Percentiles rank a stretch among this genome's conserved stretches.
These are phyloP conservation scores for Syngnathus rostellatus DNA, from an alignment of 2,797 vertebrate genomes.

Conservation along the genomic window DNA sequence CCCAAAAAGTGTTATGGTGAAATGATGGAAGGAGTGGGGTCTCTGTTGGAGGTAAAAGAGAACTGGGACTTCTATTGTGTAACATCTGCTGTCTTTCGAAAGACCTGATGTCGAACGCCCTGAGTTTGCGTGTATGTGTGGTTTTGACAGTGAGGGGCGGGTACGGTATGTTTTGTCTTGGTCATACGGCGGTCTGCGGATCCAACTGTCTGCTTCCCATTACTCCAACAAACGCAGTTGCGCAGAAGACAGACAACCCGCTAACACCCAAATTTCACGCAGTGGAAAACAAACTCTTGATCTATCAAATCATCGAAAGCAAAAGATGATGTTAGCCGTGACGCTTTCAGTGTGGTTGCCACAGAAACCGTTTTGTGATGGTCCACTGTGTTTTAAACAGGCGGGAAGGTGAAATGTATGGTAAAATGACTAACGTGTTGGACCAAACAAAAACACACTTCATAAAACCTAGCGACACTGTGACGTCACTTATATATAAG, in stretches of 20 bases:
- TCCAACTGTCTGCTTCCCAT: constrained; percentile 53
- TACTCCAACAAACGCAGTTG: constrained; percentile 32
- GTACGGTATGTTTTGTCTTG: constrained; percentile 5
- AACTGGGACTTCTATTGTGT: constrained; percentile 57
- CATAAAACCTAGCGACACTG: not conserved
- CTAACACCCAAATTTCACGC: constrained; percentile 11
- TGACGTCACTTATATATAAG: not conserved
- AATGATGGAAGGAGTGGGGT: not conserved
- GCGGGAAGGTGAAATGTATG: constrained; percentile 19
- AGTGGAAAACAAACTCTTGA: constrained; percentile 21
- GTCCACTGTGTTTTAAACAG: constrained; percentile 12
- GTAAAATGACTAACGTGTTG: not conserved
- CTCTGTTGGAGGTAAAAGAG: constrained; percentile 2
- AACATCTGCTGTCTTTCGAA: constrained; percentile 52
- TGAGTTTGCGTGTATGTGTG: constrained; percentile 16
- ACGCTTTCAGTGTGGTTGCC: constrained; percentile 32
- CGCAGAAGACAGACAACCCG: constrained; percentile 4
- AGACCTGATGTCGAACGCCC: constrained; percentile 31
- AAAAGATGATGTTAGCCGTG: constrained; percentile 34
- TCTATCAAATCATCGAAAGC: constrained; percentile 12
- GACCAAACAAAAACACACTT: not conserved
- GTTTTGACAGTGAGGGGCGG: constrained; percentile 6
- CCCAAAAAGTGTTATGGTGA: not conserved
- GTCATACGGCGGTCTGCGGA: constrained; percentile 13
- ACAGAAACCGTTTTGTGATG: constrained; percentile 36